Conservation (phyloP, 2,113 vertebrate genomes). For the Solenodon paradoxus region DNA sequence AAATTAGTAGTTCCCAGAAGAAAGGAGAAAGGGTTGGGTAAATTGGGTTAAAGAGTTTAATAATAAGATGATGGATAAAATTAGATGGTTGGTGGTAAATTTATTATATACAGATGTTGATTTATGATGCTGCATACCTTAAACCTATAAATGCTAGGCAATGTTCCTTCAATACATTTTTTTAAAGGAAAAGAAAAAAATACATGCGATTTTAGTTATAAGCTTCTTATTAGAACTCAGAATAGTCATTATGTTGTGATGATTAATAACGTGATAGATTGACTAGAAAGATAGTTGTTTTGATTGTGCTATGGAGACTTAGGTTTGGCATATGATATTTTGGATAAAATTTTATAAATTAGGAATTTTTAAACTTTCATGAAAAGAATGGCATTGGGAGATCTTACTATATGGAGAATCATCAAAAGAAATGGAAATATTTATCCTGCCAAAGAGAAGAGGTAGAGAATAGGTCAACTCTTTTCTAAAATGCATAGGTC, state of each 20-base stretch:
- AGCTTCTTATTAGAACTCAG: not conserved
- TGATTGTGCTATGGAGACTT: not conserved
- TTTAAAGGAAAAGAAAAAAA: too few species aligned
- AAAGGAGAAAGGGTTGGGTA: too few species aligned
- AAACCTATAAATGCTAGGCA: too few species aligned
- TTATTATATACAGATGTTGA: too few species aligned
- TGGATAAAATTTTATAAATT: conserved; percentile 9
- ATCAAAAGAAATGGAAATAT: not conserved
- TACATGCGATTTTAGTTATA: not conserved
- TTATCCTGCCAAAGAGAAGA: not conserved
- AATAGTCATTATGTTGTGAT: not conserved
- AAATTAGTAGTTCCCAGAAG: too few species aligned
- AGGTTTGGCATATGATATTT: not conserved
- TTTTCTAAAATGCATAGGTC: not conserved
- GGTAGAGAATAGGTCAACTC: not conserved
- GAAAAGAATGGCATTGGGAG: not conserved
- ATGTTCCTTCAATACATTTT: too few species aligned
- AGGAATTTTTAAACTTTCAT: not conserved
- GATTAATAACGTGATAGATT: not conserved
- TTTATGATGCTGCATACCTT: too few species aligned
- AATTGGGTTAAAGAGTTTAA: too few species aligned
- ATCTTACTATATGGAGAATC: not conserved
- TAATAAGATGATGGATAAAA: too few species aligned
- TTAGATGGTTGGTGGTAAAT: too few species aligned
- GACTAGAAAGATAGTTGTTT: not conserved